These are phyloP conservation scores for Euthynnus affinis DNA, from an alignment of 2,797 vertebrate species.

Conservation along the genomic window DNA sequence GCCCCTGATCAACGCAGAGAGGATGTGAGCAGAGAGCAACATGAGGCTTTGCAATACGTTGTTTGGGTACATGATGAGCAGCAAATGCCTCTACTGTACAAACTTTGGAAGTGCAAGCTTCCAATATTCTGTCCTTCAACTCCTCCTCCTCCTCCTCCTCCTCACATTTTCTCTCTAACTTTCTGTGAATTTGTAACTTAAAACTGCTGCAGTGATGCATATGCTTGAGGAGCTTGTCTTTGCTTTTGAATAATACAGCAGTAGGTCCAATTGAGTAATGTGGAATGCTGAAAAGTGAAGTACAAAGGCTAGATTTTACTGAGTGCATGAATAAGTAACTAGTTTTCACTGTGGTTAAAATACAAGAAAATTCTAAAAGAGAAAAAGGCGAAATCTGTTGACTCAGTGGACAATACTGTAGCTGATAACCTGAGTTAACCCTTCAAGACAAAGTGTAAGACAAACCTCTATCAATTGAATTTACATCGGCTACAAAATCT, in stretches of 20 bases:
- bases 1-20: conserved; percentile 55
- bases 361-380: background rate
- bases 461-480: background rate
- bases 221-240: conserved; percentile 34
- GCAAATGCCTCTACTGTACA: conserved; percentile 54
- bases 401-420: conserved; percentile 24
- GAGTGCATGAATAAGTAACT: conserved; percentile 38
- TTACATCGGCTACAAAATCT: background rate
- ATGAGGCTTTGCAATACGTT: conserved; percentile 42
- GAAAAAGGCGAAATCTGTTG: conserved; percentile 6
- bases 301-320: conserved; percentile 47
- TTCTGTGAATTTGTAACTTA: conserved; percentile 50
- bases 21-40: conserved; percentile 62
- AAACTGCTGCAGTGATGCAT: conserved; percentile 45
- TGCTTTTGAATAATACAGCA: conserved; percentile 66
- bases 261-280: conserved; percentile 32
- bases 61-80: conserved; percentile 60
- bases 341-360: conserved; percentile 3
- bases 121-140: conserved; percentile 41
- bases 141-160: background rate
- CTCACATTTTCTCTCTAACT: conserved; percentile 24
- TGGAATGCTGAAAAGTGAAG: conserved; percentile 32
- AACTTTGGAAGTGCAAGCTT: conserved; percentile 56
- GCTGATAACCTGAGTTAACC: background rate
- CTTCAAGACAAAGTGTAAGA: conserved; percentile 20